These are phyloP conservation scores for Salpingus planirostris DNA, from an alignment of 2,888 invertebrate species.

Conservation along the genomic window DNA sequence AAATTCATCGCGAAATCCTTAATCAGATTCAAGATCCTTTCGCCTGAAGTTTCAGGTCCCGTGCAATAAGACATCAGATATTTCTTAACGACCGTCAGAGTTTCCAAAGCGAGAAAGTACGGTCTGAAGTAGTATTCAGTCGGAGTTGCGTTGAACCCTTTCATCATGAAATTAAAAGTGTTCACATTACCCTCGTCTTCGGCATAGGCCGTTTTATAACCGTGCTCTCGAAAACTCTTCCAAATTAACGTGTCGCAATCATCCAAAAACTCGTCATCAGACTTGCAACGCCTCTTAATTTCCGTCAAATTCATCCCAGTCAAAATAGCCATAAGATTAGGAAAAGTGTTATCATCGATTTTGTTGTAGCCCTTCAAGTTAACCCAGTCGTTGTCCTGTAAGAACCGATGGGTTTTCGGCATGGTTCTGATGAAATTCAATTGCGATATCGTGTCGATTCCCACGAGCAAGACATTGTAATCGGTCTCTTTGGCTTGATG, in stretches of 20 bases:
- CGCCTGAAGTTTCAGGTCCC: conserved; percentile 54
- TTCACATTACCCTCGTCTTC: conserved; percentile 66
- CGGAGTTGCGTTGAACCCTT: conserved; percentile 62
- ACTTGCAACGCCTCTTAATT: conserved; percentile 43
- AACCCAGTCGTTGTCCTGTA: conserved; percentile 46
- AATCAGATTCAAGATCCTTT: conserved; percentile 60
- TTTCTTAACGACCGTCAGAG: conserved; percentile 41
- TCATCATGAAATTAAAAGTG: conserved; percentile 64
- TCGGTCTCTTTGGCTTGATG: conserved; percentile 29
- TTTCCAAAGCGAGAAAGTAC: conserved; percentile 59
- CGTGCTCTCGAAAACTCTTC: conserved; percentile 59
- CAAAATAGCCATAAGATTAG: conserved; percentile 77
- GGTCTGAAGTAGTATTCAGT: conserved; percentile 75
- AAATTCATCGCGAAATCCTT: conserved; percentile 53
- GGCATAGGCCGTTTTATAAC: conserved; percentile 69
- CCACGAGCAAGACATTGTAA: conserved; percentile 65
- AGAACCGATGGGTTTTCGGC: conserved; percentile 59
- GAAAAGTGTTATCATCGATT: conserved; percentile 83
- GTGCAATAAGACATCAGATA: conserved; percentile 43
- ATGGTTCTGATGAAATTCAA: conserved; percentile 66
- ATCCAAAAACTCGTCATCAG: conserved; percentile 51
- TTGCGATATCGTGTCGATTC: conserved; percentile 79
- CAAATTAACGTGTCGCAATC: conserved; percentile 62
- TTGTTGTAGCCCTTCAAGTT: conserved; percentile 44
- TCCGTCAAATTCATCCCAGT: conserved; percentile 51